Base-by-base conservation (phyloP, 2,797 vertebrate genomes). In the Characodon lateralis region DNA sequence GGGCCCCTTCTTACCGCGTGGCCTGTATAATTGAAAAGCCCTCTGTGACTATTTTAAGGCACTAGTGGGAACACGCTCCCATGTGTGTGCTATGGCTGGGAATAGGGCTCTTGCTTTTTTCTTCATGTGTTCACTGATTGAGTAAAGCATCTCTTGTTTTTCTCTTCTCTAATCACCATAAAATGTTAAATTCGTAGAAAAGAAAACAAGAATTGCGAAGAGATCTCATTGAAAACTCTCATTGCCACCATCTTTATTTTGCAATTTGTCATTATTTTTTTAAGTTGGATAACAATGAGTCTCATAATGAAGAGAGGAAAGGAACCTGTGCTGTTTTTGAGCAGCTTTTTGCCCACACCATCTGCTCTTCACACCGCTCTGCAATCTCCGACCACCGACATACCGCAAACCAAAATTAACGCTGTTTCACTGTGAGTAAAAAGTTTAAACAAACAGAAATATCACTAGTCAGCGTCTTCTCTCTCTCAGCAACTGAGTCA, bases 361-460 rank as follows among this genome's bases (percentile, higher is more conserved):
- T 93, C 91, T 95, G 91, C 87, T 93, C 90, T 85, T 92, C 87
- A 88, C 90, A 87, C 91, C 61, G 83, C 87, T 89, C 88, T 70
- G 87, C 87, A 89, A 86, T 88, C 86, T 80, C 84, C 76, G 78
- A 94, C 90, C 86, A 78, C 92, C 85, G 82, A 89, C 89, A 89
- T 89, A 85, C 94, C 94, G 13, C 94, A 95, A 90, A 93, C 93
- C 93, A 90, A 95, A 95, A 94, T 94, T 85, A 93, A 91, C 85
- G 87, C 85, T 74, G 87, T 94, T 93, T 94, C 85, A 88, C 88
- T 91, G 89, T 51, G 81, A 93, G 88, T 92, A 88, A 90, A 93
- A 92, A 72, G 89, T 92, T 95, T 95, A 95, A 95, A 93, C 92
- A 94, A 95, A 95, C 93, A 92, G 83, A 93, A 95, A 94, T 94